These are phyloP conservation scores for Puffinus mauretanicus DNA, from an alignment of 2,113 vertebrate genomes.

Conservation along the genomic window DNA sequence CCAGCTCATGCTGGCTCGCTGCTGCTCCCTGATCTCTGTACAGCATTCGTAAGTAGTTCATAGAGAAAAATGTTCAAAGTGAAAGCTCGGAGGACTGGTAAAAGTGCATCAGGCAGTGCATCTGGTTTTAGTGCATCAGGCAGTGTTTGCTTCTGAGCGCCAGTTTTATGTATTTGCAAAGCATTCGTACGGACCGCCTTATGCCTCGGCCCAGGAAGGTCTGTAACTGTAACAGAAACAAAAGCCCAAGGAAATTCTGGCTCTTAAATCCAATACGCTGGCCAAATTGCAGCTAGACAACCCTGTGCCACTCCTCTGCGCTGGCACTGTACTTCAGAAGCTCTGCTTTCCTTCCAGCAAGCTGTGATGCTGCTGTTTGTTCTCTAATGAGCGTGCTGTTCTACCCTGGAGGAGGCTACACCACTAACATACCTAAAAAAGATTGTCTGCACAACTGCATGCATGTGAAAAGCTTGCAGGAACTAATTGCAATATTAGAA, in stretches of 20 bases:
- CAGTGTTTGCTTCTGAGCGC: neutral
- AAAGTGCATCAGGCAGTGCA: neutral
- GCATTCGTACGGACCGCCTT: fast-evolving
- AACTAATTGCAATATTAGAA: fast-evolving
- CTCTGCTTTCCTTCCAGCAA: neutral
- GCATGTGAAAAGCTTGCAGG: neutral
- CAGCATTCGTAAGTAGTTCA: neutral
- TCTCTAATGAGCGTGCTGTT: neutral
- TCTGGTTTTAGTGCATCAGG: neutral
- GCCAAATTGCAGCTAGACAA: neutral
- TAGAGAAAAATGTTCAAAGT: neutral
- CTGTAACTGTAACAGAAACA: neutral
- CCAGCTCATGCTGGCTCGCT: neutral
- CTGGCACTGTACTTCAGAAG: neutral
- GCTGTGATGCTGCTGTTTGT: neutral
- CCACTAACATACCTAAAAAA: neutral
- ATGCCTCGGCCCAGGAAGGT: neutral
- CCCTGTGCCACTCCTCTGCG: fast-evolving
- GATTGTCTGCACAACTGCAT: neutral
- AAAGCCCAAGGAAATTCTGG: neutral
- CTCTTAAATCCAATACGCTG: neutral
- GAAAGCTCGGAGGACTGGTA: neutral
- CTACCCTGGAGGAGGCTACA: neutral
- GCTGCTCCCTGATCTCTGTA: neutral
- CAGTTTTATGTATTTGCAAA: neutral